Conservation (phyloP, 1,140 invertebrate species). For the Drosophila ficusphila region DNA sequence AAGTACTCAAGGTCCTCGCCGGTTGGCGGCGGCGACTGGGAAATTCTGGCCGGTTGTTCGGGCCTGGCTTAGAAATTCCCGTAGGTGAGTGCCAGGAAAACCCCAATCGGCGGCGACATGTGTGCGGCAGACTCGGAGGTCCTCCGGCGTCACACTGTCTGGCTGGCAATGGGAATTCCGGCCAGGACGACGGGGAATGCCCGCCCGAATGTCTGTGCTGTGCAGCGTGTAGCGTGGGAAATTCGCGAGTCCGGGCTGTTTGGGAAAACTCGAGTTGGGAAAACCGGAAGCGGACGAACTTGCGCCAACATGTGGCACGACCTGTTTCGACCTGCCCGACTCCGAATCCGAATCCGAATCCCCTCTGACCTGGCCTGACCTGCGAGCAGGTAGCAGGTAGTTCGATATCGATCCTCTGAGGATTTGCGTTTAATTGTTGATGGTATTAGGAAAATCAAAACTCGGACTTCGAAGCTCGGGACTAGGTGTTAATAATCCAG, state of each 20-base stretch:
- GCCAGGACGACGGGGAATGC: slow-evolving; percentile 60
- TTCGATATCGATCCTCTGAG: neutral
- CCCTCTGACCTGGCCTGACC: neutral
- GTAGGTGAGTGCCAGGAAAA: slow-evolving; percentile 50
- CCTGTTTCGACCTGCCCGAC: slow-evolving; percentile 20
- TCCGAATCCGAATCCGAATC: neutral
- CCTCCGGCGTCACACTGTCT: slow-evolving; percentile 74
- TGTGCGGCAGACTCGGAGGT: slow-evolving; percentile 60
- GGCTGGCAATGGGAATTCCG: slow-evolving; percentile 69
- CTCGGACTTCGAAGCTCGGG: slow-evolving; percentile 22
- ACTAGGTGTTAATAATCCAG: slow-evolving; percentile 75
- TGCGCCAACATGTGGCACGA: slow-evolving; percentile 74
- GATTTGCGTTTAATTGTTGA: slow-evolving; percentile 73
- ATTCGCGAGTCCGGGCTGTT: slow-evolving; percentile 46
- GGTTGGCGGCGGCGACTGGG: slow-evolving; percentile 23
- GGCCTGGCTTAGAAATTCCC: slow-evolving; percentile 75
- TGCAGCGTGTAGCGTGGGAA: slow-evolving; percentile 54
- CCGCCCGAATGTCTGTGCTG: slow-evolving; percentile 22
- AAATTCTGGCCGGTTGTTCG: slow-evolving; percentile 12
- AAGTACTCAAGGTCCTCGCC: slow-evolving; percentile 39
- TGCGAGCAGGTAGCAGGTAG: slow-evolving; percentile 57
- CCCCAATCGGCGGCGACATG: slow-evolving; percentile 62
- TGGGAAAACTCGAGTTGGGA: slow-evolving; percentile 69
- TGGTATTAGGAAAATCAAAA: slow-evolving; percentile 82
- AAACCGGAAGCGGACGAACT: slow-evolving; percentile 73